Conservation (phyloP, 2,113 vertebrate genomes). For the Cheirogaleus medius region DNA sequence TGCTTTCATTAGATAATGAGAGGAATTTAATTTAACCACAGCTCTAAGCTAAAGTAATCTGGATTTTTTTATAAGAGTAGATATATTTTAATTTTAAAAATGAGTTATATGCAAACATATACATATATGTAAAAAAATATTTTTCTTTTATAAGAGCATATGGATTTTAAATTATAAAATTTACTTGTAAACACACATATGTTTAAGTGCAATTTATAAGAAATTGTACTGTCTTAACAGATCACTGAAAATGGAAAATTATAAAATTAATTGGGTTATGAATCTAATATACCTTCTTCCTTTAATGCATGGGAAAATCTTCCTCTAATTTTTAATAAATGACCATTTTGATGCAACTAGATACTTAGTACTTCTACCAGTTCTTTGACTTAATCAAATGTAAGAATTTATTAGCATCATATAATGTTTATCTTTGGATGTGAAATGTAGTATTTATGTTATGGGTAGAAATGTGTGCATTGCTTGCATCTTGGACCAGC, state of each 20-base stretch:
- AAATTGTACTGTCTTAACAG: background rate
- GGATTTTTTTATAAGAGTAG: background rate
- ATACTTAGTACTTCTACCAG: background rate
- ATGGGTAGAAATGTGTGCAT: background rate
- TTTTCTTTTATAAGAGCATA: conserved; percentile 13
- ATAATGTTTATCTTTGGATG: background rate
- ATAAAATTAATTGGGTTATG: background rate
- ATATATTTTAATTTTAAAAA: conserved; percentile 45
- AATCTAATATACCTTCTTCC: background rate
- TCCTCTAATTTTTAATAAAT: background rate
- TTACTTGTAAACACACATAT: background rate
- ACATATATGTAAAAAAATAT: background rate
- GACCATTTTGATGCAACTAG: background rate
- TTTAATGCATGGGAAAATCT: background rate
- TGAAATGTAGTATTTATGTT: background rate
- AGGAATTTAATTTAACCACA: background rate
- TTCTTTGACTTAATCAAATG: background rate
- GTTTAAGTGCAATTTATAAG: background rate
- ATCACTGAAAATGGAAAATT: background rate
- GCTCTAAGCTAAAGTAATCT: background rate
- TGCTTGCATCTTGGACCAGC: background rate
- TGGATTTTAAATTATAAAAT: conserved; percentile 10
- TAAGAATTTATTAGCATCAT: background rate
- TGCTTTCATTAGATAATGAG: background rate
- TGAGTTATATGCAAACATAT: background rate